phyloP scores from a whole-genome alignment of 1,140 invertebrate genomes.

The Achroia grisella region DNA sequence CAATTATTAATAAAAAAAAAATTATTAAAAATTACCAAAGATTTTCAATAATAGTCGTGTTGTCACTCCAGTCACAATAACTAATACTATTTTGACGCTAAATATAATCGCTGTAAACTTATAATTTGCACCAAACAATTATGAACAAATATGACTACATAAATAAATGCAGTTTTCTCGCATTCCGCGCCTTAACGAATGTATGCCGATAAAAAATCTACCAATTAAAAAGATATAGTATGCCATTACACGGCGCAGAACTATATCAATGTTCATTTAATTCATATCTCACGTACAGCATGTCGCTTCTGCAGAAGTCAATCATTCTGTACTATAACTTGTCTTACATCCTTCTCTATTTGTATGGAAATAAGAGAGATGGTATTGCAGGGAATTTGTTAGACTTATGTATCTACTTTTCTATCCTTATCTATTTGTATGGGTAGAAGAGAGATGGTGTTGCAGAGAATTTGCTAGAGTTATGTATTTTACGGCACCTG shows the following conservation, averaged over 20 bases:
- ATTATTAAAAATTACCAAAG: no score
- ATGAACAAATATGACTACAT: no score
- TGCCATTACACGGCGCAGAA: conserved; percentile 36
- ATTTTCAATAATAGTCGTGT: no score
- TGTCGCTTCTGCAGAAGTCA: conserved; percentile 26
- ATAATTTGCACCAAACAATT: no score
- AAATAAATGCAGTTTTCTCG: conserved; percentile 42
- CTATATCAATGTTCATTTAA: conserved; percentile 43
- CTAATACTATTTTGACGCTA: no score
- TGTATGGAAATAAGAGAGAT: neutral
- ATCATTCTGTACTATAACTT: conserved; percentile 17
- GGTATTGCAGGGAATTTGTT: neutral
- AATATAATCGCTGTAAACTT: no score
- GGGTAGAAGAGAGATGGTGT: neutral
- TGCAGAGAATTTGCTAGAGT: neutral
- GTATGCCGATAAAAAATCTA: conserved; percentile 39
- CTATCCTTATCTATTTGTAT: neutral
- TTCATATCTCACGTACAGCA: conserved; percentile 49
- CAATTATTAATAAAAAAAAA: no score
- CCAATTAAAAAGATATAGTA: conserved; percentile 59
- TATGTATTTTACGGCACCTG: no score
- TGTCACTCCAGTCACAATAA: no score
- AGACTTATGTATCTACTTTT: neutral
- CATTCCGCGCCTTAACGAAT: conserved; percentile 31
- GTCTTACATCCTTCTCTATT: neutral